Base-by-base conservation (phyloP, 2,888 invertebrate genomes). In the Vanessa cardui region DNA sequence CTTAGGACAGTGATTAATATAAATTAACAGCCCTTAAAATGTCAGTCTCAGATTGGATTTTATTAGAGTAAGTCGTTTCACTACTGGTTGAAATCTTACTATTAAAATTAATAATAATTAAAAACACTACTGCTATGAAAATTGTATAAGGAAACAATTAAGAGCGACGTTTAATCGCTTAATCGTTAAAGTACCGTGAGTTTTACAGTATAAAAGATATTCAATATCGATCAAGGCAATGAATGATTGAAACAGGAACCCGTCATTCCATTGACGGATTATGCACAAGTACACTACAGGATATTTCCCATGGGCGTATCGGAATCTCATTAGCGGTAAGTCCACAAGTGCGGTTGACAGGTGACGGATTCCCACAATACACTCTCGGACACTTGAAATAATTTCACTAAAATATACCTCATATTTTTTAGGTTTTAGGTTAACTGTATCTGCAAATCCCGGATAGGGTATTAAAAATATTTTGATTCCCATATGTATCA, bases 231-330 rank as follows among this genome's bases (percentile, higher is more conserved):
- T 68, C 64, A 64, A 26, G 46, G 49, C 64, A 45, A 65, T 76
- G 79, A 82, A 83, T 86, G 79, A 85, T 83, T 83, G 78, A 84
- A 77, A 76, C 72, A 76, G 73, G 78, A 74, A 77, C 76, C 75
- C 74, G 77, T 76, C 78, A 77, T 72, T 76, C 74, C 60, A 61
- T 69, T 72, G 80, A 77, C 80, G 80, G 77, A 81, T 81, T 77
- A 81, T 77, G 77, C 71, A 56, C 62, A 67, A 74, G 78, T 80
- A 81, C 88, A 87, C 88, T 89, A 89, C 80, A 80, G 79, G 77
- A 80, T 81, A 92, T 91, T 92, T 90, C 91, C 91, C 91, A 78
- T 77, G 90, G 88, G 91, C 83, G 80, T 83, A 83, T 84, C 83
- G 79, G 81, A 87, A 89, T 89, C 85, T 87, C 89, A 88, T 91